phyloP scores from a whole-genome alignment of 1,140 invertebrate species.

The Coelopa frigida region DNA sequence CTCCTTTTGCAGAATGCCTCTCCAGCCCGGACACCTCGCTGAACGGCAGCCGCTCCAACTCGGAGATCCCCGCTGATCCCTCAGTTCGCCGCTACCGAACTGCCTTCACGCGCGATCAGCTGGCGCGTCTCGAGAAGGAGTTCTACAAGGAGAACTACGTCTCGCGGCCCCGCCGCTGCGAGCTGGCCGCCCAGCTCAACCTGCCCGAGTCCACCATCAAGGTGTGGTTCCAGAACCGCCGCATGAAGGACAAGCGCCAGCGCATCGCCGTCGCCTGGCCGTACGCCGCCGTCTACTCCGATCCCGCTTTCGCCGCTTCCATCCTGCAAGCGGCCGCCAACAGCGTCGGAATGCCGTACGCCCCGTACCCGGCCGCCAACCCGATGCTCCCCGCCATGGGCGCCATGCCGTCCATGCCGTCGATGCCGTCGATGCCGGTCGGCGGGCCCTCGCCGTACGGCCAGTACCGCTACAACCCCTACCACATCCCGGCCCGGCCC shows the following conservation, averaged over 20 bases:
- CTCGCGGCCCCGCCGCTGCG: slow-evolving; percentile 85
- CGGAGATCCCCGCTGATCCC: slow-evolving; percentile 49
- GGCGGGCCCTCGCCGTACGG: slow-evolving; percentile 43
- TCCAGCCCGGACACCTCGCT: slow-evolving; percentile 44
- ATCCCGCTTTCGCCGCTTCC: slow-evolving; percentile 86
- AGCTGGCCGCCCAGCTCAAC: slow-evolving; percentile 87
- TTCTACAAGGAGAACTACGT: slow-evolving; percentile 98
- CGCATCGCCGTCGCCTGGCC: slow-evolving; percentile 90
- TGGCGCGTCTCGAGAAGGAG: slow-evolving; percentile 91
- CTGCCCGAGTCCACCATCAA: slow-evolving; percentile 98
- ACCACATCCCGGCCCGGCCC: slow-evolving; percentile 37
- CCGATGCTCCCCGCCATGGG: slow-evolving; percentile 11
- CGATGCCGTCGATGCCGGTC: slow-evolving; percentile 47
- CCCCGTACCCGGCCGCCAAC: slow-evolving; percentile 45
- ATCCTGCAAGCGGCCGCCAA: slow-evolving; percentile 81
- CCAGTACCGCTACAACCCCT: slow-evolving; percentile 45
- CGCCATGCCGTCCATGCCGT: slow-evolving; percentile 44
- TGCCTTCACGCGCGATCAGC: slow-evolving; percentile 94
- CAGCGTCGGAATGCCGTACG: slow-evolving; percentile 54
- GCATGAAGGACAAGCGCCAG: slow-evolving; percentile 99
- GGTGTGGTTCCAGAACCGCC: slow-evolving; percentile 98
- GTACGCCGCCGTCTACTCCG: slow-evolving; percentile 84
- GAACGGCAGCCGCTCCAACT: slow-evolving; percentile 32
- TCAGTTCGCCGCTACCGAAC: slow-evolving; percentile 88
- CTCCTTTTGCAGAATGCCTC: slow-evolving; percentile 40